Evolutionary conservation across 2,113 vertebrate species (phyloP).

Genomic region (Xerus inauris): DNA sequence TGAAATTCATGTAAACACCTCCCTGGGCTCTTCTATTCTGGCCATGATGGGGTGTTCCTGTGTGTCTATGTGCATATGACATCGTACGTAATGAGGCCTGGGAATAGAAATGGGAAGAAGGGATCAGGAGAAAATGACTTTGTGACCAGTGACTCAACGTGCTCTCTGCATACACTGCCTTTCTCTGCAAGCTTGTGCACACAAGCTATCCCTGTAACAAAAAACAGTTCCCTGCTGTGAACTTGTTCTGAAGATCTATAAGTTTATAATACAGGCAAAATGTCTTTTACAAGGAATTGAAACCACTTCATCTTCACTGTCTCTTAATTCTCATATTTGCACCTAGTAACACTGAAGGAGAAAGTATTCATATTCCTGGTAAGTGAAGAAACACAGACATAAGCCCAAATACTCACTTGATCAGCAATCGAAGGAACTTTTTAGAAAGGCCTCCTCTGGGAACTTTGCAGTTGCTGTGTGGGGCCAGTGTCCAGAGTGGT

Average conservation of each 20-base stretch:
- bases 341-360: not conserved
- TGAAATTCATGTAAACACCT: constrained; percentile 8
- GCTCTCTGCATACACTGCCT: not conserved
- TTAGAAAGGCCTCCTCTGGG: constrained; percentile 8
- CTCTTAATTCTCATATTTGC: not conserved
- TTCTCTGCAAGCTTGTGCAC: not conserved
- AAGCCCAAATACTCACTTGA: not conserved
- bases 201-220: not conserved
- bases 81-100: not conserved
- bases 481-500: not conserved
- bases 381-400: not conserved
- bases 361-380: not conserved
- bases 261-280: accelerated
- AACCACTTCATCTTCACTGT: not conserved
- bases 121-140: not conserved
- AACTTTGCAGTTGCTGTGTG: not conserved
- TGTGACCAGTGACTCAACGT: not conserved
- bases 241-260: accelerated
- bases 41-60: not conserved
- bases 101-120: not conserved
- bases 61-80: not conserved
- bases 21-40: constrained; percentile 14
- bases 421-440: constrained; percentile 26
- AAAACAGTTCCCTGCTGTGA: not conserved
- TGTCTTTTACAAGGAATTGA: not conserved